Conservation (phyloP, 2,113 vertebrate species). For the Nannospalax galili region DNA sequence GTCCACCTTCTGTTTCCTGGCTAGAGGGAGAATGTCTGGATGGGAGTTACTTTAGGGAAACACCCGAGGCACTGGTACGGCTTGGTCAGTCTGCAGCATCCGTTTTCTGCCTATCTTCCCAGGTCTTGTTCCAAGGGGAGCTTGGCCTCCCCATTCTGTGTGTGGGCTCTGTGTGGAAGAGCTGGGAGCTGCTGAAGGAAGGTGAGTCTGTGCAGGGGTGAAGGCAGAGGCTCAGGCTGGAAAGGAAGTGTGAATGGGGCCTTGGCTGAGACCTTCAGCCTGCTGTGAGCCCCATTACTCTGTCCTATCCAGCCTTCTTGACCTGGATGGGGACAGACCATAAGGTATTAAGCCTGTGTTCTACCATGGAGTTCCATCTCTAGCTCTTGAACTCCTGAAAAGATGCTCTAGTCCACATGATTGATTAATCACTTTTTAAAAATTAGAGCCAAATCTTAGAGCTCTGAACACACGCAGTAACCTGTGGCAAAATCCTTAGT, state of each 20-base stretch:
- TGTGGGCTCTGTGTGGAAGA: slow-evolving; percentile 97
- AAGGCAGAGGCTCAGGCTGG: background rate
- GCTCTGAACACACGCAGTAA: background rate
- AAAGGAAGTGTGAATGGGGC: background rate
- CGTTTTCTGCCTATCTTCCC: background rate
- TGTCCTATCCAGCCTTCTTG: background rate
- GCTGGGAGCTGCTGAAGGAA: slow-evolving; percentile 92
- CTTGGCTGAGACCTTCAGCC: no score
- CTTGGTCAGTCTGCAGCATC: background rate
- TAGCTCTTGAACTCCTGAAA: background rate
- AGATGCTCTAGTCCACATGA: slow-evolving; percentile 9
- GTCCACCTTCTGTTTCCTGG: background rate
- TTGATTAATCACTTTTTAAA: slow-evolving; percentile 15
- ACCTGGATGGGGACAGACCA: background rate
- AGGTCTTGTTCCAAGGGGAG: slow-evolving; percentile 88
- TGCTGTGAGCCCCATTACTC: background rate
- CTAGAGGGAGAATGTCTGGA: background rate
- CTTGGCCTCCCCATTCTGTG: slow-evolving; percentile 93
- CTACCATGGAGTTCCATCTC: background rate
- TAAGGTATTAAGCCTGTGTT: background rate
- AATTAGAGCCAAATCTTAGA: background rate
- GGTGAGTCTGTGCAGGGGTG: slow-evolving; percentile 81
- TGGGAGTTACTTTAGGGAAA: background rate
- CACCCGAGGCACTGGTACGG: background rate
- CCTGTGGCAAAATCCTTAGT: background rate